phyloP scores from a whole-genome alignment of 2,888 invertebrate species.

The Erannis defoliaria region DNA sequence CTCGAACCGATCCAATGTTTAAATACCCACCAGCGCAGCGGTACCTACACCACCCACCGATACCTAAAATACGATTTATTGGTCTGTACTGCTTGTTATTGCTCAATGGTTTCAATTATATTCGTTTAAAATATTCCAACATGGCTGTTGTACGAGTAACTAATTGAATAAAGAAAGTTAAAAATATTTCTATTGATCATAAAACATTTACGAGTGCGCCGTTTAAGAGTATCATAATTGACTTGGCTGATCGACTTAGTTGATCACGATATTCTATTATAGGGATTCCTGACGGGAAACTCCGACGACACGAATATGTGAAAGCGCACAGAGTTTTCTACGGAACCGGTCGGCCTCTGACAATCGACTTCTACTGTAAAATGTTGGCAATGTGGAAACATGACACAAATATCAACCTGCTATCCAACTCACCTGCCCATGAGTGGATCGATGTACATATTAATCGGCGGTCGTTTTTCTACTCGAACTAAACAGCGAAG shows the following conservation, averaged over 20 bases:
- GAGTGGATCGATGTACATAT: neutral
- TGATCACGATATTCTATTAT: conserved; percentile 34
- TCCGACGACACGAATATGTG: conserved; percentile 55
- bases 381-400: conserved; percentile 22
- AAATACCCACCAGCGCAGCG: conserved; percentile 48
- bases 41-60: conserved; percentile 31
- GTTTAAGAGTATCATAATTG: conserved; percentile 13
- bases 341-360: conserved; percentile 64
- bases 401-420: conserved; percentile 24
- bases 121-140: conserved; percentile 33
- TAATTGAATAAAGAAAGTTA: conserved; percentile 34
- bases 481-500: neutral
- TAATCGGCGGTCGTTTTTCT: neutral
- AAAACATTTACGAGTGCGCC: conserved; percentile 22
- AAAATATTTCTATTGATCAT: conserved; percentile 26
- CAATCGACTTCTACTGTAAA: conserved; percentile 42
- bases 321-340: conserved; percentile 74
- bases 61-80: conserved; percentile 49
- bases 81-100: conserved; percentile 38
- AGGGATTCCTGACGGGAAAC: conserved; percentile 57
- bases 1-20: conserved; percentile 55
- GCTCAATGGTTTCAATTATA: conserved; percentile 48
- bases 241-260: conserved; percentile 9
- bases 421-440: neutral
- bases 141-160: conserved; percentile 25